These are phyloP conservation scores for Palythoa grandiflora DNA, from an alignment of 92 coral and sea anemone species.

Conservation along the genomic window DNA sequence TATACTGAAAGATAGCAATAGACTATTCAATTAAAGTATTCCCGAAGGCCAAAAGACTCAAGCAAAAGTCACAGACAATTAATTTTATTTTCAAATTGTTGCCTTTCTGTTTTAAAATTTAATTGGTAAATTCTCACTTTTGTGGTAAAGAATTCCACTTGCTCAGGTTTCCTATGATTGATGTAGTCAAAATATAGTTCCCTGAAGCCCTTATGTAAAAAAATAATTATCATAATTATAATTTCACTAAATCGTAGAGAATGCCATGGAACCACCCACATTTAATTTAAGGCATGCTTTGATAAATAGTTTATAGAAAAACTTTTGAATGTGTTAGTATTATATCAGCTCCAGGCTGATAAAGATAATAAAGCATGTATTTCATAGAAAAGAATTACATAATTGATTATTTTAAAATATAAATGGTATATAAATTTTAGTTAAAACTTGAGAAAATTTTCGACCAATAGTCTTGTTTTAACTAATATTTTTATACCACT, in stretches of 20 bases:
- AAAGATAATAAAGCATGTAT: not conserved
- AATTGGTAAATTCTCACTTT: slow-evolving; percentile 6
- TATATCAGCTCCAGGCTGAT: too few relatives aligned
- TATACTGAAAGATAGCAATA: too few relatives aligned
- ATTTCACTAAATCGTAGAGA: not conserved
- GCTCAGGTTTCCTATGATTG: slow-evolving; percentile 12
- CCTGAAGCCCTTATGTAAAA: slow-evolving; percentile 9
- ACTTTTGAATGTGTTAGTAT: too few relatives aligned
- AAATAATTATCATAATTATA: not conserved
- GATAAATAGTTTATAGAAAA: not conserved
- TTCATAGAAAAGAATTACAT: not conserved
- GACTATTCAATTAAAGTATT: too few relatives aligned
- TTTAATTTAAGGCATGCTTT: not conserved
- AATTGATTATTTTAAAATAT: too few relatives aligned
- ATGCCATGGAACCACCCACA: not conserved
- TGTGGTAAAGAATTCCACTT: slow-evolving; percentile 7
- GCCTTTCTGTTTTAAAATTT: not conserved
- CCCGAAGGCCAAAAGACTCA: too few relatives aligned
- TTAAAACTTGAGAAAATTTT: too few relatives aligned
- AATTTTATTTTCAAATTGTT: not conserved
- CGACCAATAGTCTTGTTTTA: not conserved
- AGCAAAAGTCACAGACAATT: not conserved
- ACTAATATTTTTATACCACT: not conserved
- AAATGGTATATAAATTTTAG: not conserved
- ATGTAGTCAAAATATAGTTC: slow-evolving; percentile 1